A percentile compares a stretch with the other conserved stretches of the same genome.
Conservation (phyloP, 2,888 invertebrate species). For the Chouioia cunea region DNA sequence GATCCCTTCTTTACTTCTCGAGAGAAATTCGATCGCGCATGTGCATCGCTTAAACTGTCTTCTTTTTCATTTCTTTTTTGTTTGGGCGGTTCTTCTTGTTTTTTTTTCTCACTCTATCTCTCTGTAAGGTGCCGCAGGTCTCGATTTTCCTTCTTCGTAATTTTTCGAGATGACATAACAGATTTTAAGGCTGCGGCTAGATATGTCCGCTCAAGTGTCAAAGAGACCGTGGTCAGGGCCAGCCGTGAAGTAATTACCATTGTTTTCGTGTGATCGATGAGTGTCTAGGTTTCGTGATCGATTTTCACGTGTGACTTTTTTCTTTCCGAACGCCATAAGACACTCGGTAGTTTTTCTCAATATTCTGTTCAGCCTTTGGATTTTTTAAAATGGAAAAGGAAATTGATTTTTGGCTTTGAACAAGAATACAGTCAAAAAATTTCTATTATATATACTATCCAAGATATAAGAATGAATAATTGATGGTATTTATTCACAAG, state of each 20-base stretch:
- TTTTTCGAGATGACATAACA: constrained; percentile 46
- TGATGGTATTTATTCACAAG: no score
- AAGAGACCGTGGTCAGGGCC: not conserved
- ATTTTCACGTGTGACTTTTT: no score
- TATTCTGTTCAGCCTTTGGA: no score
- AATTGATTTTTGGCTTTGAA: no score
- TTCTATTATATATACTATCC: no score
- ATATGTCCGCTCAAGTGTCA: no score
- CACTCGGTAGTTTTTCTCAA: no score
- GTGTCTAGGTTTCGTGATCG: constrained; percentile 1
- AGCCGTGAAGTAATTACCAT: constrained; percentile 39
- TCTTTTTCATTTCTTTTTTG: constrained; percentile 3
- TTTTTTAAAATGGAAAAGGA: no score
- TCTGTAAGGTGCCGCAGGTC: not conserved
- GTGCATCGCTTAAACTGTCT: constrained; percentile 28
- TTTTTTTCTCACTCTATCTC: constrained; percentile 4
- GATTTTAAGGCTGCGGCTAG: constrained; percentile 19
- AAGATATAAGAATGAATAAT: no score
- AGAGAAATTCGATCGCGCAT: constrained; percentile 4
- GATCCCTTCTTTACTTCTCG: constrained; percentile 27
- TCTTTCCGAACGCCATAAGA: no score
- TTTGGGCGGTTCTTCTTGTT: not conserved
- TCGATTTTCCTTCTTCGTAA: constrained; percentile 40
- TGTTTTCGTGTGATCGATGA: constrained; percentile 26
- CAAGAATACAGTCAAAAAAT: no score